Percentiles rank a stretch among this genome's conserved stretches.
phyloP scores from a whole-genome alignment of 2,113 vertebrate species.

The Bostrychus sinensis region DNA sequence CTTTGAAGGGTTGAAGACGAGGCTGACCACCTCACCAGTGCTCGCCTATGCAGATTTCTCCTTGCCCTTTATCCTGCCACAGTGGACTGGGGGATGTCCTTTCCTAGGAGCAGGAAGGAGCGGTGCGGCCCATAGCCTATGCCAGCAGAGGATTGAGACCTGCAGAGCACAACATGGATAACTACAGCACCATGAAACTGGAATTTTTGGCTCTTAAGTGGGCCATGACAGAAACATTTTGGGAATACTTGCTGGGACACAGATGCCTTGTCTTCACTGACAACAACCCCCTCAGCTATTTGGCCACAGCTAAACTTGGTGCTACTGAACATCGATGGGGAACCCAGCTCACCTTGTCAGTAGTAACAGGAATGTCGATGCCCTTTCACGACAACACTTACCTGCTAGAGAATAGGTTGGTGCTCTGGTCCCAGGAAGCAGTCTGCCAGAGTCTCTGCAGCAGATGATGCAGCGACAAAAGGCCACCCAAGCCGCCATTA shows the following conservation, averaged over 20 bases:
- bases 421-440: background rate
- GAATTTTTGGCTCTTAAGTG: slow-evolving; percentile 4
- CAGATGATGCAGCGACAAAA: background rate
- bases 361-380: slow-evolving; percentile 3
- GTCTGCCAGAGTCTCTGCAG: background rate
- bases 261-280: background rate
- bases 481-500: background rate
- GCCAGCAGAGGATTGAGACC: background rate
- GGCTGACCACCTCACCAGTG: too few species aligned
- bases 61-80: background rate
- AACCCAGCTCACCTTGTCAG: background rate
- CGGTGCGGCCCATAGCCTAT: background rate
- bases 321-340: slow-evolving; percentile 7
- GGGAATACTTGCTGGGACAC: background rate
- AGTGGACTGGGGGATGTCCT: background rate
- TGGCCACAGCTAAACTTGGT: slow-evolving; percentile 2
- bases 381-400: background rate
- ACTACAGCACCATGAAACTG: slow-evolving; percentile 4
- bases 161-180: background rate
- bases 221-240: background rate
- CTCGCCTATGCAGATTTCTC: background rate
- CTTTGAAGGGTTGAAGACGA: background rate
- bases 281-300: slow-evolving; percentile 6
- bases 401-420: accelerated
- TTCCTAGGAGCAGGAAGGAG: background rate